These are phyloP conservation scores for Ephestia elutella DNA, from an alignment of 1,140 invertebrate species.

Conservation along the genomic window DNA sequence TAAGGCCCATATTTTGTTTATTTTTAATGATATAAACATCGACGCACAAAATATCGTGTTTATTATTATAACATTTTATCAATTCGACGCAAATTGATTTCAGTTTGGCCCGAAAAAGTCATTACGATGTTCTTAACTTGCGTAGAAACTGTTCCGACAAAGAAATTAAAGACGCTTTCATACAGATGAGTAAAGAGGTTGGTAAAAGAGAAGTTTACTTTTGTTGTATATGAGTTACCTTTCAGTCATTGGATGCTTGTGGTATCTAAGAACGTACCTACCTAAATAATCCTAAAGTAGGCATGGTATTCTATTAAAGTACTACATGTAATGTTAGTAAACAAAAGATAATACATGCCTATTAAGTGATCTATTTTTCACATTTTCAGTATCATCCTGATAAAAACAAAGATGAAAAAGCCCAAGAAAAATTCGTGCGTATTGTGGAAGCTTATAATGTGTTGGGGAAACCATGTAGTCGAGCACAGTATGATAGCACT, in stretches of 20 bases:
- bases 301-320: no score
- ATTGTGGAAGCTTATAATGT: constrained; percentile 80
- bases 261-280: no score
- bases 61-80: not conserved
- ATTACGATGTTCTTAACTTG: constrained; percentile 76
- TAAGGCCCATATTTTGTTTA: constrained; percentile 18
- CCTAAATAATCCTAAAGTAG: no score
- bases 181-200: constrained; percentile 76
- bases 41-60: not conserved
- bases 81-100: constrained; percentile 16
- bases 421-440: constrained; percentile 75
- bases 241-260: no score
- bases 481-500: constrained; percentile 74
- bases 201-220: constrained; percentile 15
- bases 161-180: constrained; percentile 76
- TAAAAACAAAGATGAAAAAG: constrained; percentile 70
- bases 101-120: constrained; percentile 55
- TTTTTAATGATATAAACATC: not conserved
- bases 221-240: no score
- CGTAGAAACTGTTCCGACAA: constrained; percentile 69
- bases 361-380: no score
- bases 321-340: no score
- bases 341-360: no score
- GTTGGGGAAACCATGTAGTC: constrained; percentile 73
- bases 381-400: constrained; percentile 77